These are phyloP conservation scores for Periplaneta americana DNA, from an alignment of 1,140 invertebrate species.

Conservation along the genomic window DNA sequence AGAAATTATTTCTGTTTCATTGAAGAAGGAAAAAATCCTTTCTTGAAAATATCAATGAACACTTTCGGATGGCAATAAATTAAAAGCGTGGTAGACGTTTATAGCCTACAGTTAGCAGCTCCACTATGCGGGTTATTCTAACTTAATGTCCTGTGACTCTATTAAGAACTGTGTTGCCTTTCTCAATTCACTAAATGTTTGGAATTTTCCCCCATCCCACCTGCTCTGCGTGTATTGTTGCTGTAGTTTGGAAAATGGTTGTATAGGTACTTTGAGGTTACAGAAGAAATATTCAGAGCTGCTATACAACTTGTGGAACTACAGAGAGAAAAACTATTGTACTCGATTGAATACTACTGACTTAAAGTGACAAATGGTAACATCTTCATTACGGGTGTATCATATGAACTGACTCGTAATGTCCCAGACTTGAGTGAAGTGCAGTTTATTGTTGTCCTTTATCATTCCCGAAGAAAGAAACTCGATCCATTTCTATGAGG, in stretches of 20 bases:
- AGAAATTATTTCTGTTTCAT: background rate
- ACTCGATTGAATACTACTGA: background rate
- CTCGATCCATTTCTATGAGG: background rate
- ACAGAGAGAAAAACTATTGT: background rate
- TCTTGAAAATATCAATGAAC: background rate
- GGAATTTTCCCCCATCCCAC: too few relatives aligned
- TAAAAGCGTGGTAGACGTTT: background rate
- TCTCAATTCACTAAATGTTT: background rate
- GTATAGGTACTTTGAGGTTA: background rate
- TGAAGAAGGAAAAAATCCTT: background rate
- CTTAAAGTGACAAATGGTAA: background rate
- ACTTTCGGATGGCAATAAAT: background rate
- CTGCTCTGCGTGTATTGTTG: background rate
- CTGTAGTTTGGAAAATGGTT: background rate
- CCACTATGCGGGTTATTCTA: background rate
- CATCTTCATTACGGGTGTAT: background rate
- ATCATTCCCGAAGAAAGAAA: background rate
- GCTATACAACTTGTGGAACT: background rate
- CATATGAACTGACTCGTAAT: background rate
- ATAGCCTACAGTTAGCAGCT: background rate
- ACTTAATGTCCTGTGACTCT: background rate
- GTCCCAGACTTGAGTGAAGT: background rate
- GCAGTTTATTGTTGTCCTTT: background rate
- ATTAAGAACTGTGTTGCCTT: background rate
- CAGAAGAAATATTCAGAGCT: background rate